Base-by-base conservation (phyloP, 2,888 invertebrate genomes). In the Nebria salina region DNA sequence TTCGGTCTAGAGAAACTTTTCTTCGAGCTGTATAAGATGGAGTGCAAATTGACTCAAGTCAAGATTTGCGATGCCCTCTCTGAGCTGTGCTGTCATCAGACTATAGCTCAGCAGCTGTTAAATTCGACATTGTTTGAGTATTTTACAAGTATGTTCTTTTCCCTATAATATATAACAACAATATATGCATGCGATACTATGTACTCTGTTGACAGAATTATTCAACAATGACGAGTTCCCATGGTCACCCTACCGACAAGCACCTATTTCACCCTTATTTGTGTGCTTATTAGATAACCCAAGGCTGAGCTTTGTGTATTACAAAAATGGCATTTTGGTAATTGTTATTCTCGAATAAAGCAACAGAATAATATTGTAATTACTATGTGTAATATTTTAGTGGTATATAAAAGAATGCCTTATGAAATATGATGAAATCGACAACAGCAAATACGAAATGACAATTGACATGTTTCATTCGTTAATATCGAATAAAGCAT, bases 221-320 rank as follows among this genome's bases (percentile, higher is more conserved):
- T 64, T 72, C 41, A 43, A 72, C 1, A 72, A 72, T 20, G 41
- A 34, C 3, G 20, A 72, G 4, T 65, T 72, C 7, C 41, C 72
- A 1, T 77, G 77, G 77, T 15, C 15, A 26, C 77, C 77, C 1
- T 77, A 77, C 20, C 43, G 77, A 26, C 72, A 77, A 72, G 72
- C 77, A 11, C 70, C n/a, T 34, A 77, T 77, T 34, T n/a, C 20
- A 13, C 72, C 64, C 11, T 41, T 77, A 43, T 65, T 64, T 34
- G 8, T 72, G n/a, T 77, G 72, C 65, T 26, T 72, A 64, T 20
- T 72, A 6, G 66, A 70, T 25, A 70, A 76, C 11, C 76, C 76
- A 9, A 64, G 9, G 26, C 20, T 76, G 6, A 13, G 43, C 9
- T 65, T 68, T 26, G 7, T 43, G 13, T 70, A 20, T 15, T 76